phyloP scores from a whole-genome alignment of 37 sponge, comb jelly and placozoan genomes.

The Ephydatia muelleri region DNA sequence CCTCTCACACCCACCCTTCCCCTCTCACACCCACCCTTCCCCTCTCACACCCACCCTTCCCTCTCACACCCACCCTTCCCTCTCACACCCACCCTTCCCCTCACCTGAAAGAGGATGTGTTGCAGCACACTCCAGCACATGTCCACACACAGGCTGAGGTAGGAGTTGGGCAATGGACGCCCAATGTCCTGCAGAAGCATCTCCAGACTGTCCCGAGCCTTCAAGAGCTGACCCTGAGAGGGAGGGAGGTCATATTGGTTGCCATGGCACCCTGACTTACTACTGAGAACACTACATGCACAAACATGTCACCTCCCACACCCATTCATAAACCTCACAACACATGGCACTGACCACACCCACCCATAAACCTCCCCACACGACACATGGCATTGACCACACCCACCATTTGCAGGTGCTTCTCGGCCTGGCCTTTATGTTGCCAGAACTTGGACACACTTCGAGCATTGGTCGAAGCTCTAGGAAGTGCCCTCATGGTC shows the following conservation, averaged over 20 bases:
- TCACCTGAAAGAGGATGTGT: slow-evolving; percentile 50
- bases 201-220: slow-evolving; percentile 44
- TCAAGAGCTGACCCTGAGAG: slow-evolving; percentile 41
- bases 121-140: slow-evolving; percentile 63
- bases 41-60: not conserved
- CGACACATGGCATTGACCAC: not conserved
- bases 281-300: not conserved
- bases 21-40: not conserved
- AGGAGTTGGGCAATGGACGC: slow-evolving; percentile 52
- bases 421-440: slow-evolving; percentile 53
- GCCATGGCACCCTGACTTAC: not conserved
- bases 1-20: not conserved
- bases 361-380: not conserved
- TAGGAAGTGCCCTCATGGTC: slow-evolving; percentile 44
- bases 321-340: not conserved
- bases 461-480: slow-evolving; percentile 10
- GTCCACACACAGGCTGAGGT: slow-evolving; percentile 16
- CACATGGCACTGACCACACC: not conserved
- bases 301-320: not conserved
- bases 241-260: not conserved
- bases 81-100: not conserved
- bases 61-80: not conserved
- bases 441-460: slow-evolving; percentile 57
- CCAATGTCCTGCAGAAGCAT: slow-evolving; percentile 48
- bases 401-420: slow-evolving; percentile 55